Percentiles rank a stretch among this genome's conserved stretches.
Conservation (phyloP, 1,140 invertebrate genomes). For the Zophobas morio region DNA sequence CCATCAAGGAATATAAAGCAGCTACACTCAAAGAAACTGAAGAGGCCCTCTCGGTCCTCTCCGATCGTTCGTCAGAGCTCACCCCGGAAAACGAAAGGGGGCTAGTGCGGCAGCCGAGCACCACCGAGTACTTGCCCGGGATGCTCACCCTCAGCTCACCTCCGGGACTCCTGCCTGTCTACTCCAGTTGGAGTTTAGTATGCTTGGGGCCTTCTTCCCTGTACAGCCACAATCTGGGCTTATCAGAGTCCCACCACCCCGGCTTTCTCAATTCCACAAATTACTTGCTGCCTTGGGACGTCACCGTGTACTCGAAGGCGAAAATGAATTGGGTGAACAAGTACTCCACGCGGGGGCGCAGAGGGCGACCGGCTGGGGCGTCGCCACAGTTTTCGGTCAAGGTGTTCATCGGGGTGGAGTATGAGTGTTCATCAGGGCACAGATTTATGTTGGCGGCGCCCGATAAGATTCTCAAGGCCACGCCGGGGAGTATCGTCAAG, state of each 20-base stretch:
- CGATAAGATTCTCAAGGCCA: slow-evolving; percentile 87
- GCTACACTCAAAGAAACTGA: slow-evolving; percentile 60
- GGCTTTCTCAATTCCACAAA: slow-evolving; percentile 92
- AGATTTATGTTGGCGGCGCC: slow-evolving; percentile 93
- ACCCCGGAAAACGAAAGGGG: slow-evolving; percentile 56
- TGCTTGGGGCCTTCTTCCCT: slow-evolving; percentile 91
- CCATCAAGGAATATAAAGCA: slow-evolving; percentile 74
- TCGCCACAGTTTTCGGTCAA: slow-evolving; percentile 83
- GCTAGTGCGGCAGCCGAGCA: slow-evolving; percentile 82
- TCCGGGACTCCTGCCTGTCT: slow-evolving; percentile 85
- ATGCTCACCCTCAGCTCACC: slow-evolving; percentile 90
- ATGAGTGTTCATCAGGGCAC: slow-evolving; percentile 96
- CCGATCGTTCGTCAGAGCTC: slow-evolving; percentile 57
- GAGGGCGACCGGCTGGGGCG: slow-evolving; percentile 64
- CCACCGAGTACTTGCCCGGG: slow-evolving; percentile 90
- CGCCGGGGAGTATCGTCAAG: slow-evolving; percentile 82
- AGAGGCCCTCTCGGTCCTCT: slow-evolving; percentile 58
- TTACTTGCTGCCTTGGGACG: slow-evolving; percentile 96
- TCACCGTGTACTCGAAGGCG: slow-evolving; percentile 75
- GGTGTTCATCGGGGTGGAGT: slow-evolving; percentile 96
- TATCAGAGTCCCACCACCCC: slow-evolving; percentile 83
- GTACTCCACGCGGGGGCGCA: slow-evolving; percentile 55
- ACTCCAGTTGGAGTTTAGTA: slow-evolving; percentile 93
- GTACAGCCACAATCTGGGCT: slow-evolving; percentile 91
- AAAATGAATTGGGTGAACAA: slow-evolving; percentile 62